These are phyloP conservation scores for Junonia oenone DNA, from an alignment of 2,888 invertebrate species.

Conservation along the genomic window DNA sequence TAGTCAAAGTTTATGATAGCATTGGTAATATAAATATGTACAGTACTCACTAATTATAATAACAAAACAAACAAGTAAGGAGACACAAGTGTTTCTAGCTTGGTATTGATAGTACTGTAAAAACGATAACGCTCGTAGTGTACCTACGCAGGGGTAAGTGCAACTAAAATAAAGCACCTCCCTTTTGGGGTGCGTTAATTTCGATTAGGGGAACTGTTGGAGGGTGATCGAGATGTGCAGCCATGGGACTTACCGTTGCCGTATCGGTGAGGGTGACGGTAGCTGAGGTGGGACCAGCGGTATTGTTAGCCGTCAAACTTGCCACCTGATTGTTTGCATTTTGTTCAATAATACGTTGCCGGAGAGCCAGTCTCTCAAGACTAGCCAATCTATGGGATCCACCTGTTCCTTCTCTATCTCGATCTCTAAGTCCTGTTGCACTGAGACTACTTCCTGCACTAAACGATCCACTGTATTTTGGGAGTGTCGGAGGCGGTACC, in stretches of 20 bases:
- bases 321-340: conserved; percentile 74
- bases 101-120: conserved; percentile 14
- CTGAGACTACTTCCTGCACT: conserved; percentile 81
- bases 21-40: not conserved
- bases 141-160: conserved; percentile 22
- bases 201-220: conserved; percentile 63
- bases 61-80: not conserved
- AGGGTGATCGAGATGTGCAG: conserved; percentile 66
- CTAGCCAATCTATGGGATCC: conserved; percentile 90
- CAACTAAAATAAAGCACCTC: conserved; percentile 58
- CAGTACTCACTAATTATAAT: not conserved
- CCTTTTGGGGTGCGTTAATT: conserved; percentile 65
- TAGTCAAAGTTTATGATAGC: not conserved
- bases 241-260: conserved; percentile 78
- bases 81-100: conserved; percentile 1
- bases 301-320: conserved; percentile 42
- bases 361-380: conserved; percentile 88
- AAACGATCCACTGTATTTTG: conserved; percentile 88
- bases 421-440: conserved; percentile 81
- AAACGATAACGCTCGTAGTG: conserved; percentile 12
- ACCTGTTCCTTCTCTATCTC: conserved; percentile 83
- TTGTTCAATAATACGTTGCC: conserved; percentile 89
- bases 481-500: conserved; percentile 87
- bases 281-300: conserved; percentile 59
- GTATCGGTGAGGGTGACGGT: conserved; percentile 76